Base-by-base conservation (phyloP, 2,888 invertebrate genomes). In the Drosophila borealis region DNA sequence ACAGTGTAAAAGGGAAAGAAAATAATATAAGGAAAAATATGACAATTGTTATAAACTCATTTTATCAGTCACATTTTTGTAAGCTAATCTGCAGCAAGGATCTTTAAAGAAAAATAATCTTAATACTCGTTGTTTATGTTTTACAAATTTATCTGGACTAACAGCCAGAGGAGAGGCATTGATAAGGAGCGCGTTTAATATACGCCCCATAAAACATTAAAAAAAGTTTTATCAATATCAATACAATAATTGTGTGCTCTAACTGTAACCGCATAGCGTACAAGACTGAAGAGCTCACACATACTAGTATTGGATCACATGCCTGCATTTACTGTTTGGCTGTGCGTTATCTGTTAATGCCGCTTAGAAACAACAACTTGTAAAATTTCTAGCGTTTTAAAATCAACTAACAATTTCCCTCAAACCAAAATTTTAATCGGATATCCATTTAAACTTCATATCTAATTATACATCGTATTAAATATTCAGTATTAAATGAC, bases 201-300 rank as follows among this genome's bases (percentile, higher is more conserved):
- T 64, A 75, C 72, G 66, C 68, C 73, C 76, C 70, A 69, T 84
- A 69, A 83, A 76, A 72, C 70, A 76, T 69, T 45, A 53, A 29
- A 41, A 44, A 21, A 25, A 21, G 62, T 62, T 84, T 84, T 85
- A 85, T 85, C 85, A 81, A 76, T 73, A 84, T 53, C 50, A 84
- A 72, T 70, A 62, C 55, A 70, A 50, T 59, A 33, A 50, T 42
- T 33, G 39, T 21, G 34, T 61, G 51, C 68, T 66, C 36, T 42
- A 46, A 61, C 57, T 60, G 53, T 57, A 46, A 21, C 50, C 13
- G 25, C 36, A 42, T 25, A 54, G 49, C 57, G 54, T 42, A 53
- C 21, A 63, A 67, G 14, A 70, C 46, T 54, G 66, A 57, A 75
- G 63, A 67, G 63, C 54, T 42, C 48, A 45, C n/a, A 53, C 34